These are phyloP conservation scores for Rhynchonycteris naso DNA, from an alignment of 2,797 vertebrate species.

Conservation along the genomic window DNA sequence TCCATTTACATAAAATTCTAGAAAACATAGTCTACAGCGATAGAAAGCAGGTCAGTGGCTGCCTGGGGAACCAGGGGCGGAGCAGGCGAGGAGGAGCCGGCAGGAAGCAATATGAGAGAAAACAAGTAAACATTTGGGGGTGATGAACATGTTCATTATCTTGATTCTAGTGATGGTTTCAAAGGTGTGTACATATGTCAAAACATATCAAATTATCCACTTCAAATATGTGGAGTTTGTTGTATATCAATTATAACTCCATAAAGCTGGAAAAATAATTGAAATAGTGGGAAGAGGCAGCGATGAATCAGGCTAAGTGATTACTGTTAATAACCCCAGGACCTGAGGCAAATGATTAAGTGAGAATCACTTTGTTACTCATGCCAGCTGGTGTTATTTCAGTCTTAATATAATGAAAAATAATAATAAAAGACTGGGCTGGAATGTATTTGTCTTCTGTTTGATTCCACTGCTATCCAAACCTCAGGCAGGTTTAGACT, in stretches of 20 bases:
- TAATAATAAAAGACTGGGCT: not conserved
- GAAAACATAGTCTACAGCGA: constrained; percentile 23
- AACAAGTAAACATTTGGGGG: not conserved
- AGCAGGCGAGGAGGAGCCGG: not conserved
- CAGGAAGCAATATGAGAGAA: not conserved
- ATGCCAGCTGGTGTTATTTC: not conserved
- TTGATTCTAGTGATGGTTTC: not conserved
- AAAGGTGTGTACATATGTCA: not conserved
- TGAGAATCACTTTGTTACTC: not conserved
- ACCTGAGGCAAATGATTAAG: not conserved
- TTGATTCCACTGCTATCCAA: not conserved
- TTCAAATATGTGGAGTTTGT: not conserved
- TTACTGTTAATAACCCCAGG: not conserved
- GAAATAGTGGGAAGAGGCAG: not conserved
- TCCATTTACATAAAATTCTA: not conserved
- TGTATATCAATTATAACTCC: not conserved
- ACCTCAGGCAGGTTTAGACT: not conserved
- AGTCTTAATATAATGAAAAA: not conserved
- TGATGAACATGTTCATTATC: not conserved
- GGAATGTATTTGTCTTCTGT: not conserved
- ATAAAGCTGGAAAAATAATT: not conserved
- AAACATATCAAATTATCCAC: not conserved
- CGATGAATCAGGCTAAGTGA: not conserved
- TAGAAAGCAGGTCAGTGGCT: constrained; percentile 49
- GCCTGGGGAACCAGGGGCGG: not conserved